Conservation (phyloP, 2,888 invertebrate genomes). For the Iselma pallidipennis region DNA sequence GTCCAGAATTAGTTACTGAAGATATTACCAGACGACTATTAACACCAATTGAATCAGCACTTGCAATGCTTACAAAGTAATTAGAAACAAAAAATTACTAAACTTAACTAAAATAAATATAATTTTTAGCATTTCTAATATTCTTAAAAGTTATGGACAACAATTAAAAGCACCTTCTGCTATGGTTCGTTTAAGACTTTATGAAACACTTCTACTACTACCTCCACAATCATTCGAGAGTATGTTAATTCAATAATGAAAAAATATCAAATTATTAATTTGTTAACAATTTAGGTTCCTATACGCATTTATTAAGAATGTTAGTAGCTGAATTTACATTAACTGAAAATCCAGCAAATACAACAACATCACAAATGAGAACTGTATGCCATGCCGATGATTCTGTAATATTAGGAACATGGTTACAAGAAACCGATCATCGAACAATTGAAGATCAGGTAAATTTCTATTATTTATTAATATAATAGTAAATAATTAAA, state of each 20-base stretch:
- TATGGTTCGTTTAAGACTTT: conserved; percentile 89
- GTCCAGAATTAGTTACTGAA: conserved; percentile 87
- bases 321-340: conserved; percentile 94
- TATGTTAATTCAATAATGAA: conserved; percentile 43
- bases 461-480: no score
- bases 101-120: background rate
- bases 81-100: conserved; percentile 34
- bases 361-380: conserved; percentile 81
- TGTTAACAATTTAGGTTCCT: conserved; percentile 61
- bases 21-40: conserved; percentile 88
- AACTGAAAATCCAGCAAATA: conserved; percentile 91
- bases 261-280: background rate
- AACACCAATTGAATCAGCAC: conserved; percentile 91
- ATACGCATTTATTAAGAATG: conserved; percentile 86
- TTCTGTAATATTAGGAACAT: conserved; percentile 90
- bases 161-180: conserved; percentile 93
- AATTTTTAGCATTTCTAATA: conserved; percentile 72
- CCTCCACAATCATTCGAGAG: conserved; percentile 82
- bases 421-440: conserved; percentile 96
- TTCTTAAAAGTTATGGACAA: conserved; percentile 87
- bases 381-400: conserved; percentile 87
- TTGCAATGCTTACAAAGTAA: conserved; percentile 93
- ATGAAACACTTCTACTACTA: conserved; percentile 80
- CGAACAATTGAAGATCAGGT: conserved; percentile 98
- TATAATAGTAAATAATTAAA: background rate